Evolutionary conservation across 2,113 vertebrate species (phyloP).

Genomic region (Channa argus): DNA sequence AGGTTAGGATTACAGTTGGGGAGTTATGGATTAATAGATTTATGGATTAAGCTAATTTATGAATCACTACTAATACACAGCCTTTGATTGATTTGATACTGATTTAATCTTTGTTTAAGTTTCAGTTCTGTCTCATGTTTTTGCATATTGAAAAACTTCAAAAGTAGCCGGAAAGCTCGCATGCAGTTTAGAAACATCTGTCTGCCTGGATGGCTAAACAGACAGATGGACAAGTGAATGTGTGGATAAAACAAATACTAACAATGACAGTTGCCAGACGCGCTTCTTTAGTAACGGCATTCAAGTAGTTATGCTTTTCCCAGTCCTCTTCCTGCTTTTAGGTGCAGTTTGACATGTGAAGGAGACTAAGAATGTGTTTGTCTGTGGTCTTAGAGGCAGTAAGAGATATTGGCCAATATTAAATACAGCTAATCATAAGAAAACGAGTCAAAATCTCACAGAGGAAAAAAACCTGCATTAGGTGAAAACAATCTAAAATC

Average conservation of each 20-base stretch:
- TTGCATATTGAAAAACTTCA: background rate
- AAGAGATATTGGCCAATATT: background rate
- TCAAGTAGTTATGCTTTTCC: too few relatives aligned
- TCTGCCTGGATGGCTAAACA: background rate
- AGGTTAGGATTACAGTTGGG: too few relatives aligned
- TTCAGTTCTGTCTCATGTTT: background rate
- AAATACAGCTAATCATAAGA: background rate
- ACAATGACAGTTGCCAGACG: slow-evolving; percentile 3
- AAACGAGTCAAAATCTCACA: background rate
- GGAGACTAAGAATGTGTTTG: background rate
- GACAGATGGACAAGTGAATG: slow-evolving; percentile 1
- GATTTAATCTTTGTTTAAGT: background rate
- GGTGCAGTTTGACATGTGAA: slow-evolving; percentile 7
- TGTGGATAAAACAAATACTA: slow-evolving; percentile 6
- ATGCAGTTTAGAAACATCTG: slow-evolving; percentile 3
- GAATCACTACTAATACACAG: background rate
- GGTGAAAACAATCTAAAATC: background rate
- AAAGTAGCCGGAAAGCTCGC: slow-evolving; percentile 1
- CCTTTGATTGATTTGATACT: background rate
- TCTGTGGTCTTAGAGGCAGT: background rate
- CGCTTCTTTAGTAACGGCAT: background rate
- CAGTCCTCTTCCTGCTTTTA: background rate
- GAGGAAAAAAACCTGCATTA: background rate
- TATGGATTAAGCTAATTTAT: too few relatives aligned
- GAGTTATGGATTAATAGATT: too few relatives aligned